Conservation (phyloP, 2,888 invertebrate species). For the Lamellibrachia columna region DNA sequence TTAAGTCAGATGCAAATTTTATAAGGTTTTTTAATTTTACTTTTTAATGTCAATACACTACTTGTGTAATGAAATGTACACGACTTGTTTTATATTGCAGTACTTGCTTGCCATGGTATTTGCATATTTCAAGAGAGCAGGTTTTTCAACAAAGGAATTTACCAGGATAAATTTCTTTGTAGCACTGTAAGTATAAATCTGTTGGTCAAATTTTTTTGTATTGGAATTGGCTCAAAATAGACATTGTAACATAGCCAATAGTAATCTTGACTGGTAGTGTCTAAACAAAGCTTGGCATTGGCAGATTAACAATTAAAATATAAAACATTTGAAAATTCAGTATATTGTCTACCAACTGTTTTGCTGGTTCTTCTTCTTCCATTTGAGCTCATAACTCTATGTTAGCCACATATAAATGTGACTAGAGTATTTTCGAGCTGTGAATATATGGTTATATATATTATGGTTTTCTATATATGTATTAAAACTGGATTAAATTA, state of each 20-base stretch:
- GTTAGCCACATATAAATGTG: too few species aligned
- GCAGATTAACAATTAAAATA: neutral
- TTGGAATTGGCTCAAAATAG: too few species aligned
- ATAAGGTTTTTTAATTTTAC: too few species aligned
- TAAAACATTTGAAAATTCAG: neutral
- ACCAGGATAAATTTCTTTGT: slow-evolving; percentile 70
- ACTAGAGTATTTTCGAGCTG: too few species aligned
- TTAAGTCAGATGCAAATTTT: too few species aligned
- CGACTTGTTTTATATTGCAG: slow-evolving; percentile 47
- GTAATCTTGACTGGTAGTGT: neutral
- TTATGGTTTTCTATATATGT: too few species aligned
- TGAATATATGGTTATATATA: too few species aligned
- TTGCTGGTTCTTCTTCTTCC: too few species aligned
- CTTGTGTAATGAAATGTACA: neutral
- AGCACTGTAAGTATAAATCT: slow-evolving; percentile 68
- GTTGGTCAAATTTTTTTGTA: too few species aligned
- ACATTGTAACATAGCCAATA: neutral
- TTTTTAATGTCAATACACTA: neutral
- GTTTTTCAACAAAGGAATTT: slow-evolving; percentile 67
- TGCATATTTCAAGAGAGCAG: slow-evolving; percentile 71
- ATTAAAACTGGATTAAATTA: too few species aligned
- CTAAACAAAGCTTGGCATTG: neutral
- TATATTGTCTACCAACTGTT: too few species aligned
- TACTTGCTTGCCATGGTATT: slow-evolving; percentile 72
- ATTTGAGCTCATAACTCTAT: too few species aligned